Evolutionary conservation across 2,888 invertebrate genomes (phyloP).

Genomic region (Drosophila niveifrons): DNA sequence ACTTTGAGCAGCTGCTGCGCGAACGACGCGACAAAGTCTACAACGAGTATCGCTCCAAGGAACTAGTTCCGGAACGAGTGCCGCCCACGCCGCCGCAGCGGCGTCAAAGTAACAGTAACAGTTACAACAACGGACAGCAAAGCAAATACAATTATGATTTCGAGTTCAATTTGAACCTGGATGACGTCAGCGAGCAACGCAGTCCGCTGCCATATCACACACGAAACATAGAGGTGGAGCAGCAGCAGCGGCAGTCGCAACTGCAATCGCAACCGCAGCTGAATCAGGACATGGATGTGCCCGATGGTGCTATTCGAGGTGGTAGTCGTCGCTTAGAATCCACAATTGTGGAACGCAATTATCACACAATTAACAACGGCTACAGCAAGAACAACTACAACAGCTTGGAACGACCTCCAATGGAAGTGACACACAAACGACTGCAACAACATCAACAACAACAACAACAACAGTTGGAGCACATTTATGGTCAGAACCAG

Average conservation of each 20-base stretch:
- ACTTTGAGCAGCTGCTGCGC: constrained; percentile 85
- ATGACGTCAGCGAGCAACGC: constrained; percentile 68
- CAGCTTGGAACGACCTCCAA: constrained; percentile 38
- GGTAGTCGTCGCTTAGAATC: constrained; percentile 55
- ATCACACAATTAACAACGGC: constrained; percentile 83
- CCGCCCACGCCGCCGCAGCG: constrained; percentile 68
- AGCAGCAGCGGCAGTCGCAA: background rate
- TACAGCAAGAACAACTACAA: constrained; percentile 35
- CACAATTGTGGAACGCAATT: constrained; percentile 84
- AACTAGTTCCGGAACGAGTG: constrained; percentile 45
- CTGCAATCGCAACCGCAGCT: background rate
- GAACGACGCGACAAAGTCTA: constrained; percentile 85
- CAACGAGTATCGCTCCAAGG: constrained; percentile 68
- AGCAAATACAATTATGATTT: constrained; percentile 82
- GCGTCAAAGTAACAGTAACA: constrained; percentile 24
- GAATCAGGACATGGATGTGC: constrained; percentile 66
- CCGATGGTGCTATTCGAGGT: constrained; percentile 64
- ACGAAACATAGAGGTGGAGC: constrained; percentile 39
- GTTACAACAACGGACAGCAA: constrained; percentile 31
- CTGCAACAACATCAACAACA: constrained; percentile 20
- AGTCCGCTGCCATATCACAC: constrained; percentile 58
- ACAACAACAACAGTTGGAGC: constrained; percentile 37
- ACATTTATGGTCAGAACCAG: constrained; percentile 77
- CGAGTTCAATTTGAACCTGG: constrained; percentile 81
- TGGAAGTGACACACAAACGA: constrained; percentile 34